Percentiles rank a stretch among this genome's conserved stretches.
Conservation (phyloP, 2,888 invertebrate species). For the Clusia tigrina region DNA sequence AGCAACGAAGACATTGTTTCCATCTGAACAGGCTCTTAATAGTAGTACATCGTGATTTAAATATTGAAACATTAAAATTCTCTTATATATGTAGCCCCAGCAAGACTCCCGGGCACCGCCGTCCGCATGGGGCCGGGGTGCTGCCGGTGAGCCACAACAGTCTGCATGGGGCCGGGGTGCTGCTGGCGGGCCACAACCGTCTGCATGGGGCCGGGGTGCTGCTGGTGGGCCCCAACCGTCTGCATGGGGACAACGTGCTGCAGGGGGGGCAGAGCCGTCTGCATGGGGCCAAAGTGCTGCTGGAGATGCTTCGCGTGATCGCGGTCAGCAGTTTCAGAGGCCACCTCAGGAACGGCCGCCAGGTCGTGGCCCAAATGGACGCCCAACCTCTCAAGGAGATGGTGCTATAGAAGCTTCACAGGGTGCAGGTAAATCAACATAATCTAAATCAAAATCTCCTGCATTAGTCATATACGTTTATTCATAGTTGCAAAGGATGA, state of each 20-base stretch:
- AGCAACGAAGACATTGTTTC: too few relatives aligned
- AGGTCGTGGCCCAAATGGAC: constrained; percentile 39
- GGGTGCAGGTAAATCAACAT: constrained; percentile 28
- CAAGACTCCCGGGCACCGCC: too few relatives aligned
- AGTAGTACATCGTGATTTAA: too few relatives aligned
- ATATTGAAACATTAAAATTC: too few relatives aligned
- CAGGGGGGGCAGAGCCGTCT: neutral
- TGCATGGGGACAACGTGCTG: neutral
- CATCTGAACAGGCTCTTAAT: too few relatives aligned
- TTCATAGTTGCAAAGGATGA: constrained; percentile 40
- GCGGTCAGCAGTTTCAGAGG: constrained; percentile 23
- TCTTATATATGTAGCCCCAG: too few relatives aligned
- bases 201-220: constrained; percentile 32
- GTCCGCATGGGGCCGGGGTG: constrained; percentile 16
- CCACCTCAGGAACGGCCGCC: constrained; percentile 39
- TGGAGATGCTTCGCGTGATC: constrained; percentile 5
- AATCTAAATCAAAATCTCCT: too few relatives aligned
- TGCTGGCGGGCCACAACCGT: too few relatives aligned
- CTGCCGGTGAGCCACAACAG: constrained; percentile 17
- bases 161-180: constrained; percentile 42
- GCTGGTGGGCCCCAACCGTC: neutral
- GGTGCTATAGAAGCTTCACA: too few relatives aligned
- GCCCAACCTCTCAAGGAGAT: constrained; percentile 48
- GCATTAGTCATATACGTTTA: neutral
- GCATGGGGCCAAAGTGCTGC: neutral